Percentiles rank a stretch among this genome's conserved stretches.
Conservation (phyloP, 2,888 invertebrate species). For the Unio delphinus region DNA sequence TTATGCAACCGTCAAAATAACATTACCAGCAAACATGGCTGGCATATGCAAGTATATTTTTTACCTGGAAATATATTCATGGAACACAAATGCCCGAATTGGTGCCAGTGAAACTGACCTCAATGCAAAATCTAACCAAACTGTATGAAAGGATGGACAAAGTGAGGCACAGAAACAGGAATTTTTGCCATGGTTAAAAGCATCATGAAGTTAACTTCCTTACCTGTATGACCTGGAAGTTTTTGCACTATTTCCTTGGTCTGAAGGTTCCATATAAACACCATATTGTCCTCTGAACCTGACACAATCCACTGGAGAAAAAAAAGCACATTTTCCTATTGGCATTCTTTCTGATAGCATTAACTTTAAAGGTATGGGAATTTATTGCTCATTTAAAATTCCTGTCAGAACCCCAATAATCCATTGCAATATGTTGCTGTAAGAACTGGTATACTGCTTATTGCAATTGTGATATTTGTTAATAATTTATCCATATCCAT, state of each 20-base stretch:
- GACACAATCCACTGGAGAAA: slow-evolving; percentile 95
- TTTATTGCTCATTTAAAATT: background rate
- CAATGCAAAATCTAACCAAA: too few relatives aligned
- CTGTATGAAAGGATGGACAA: background rate
- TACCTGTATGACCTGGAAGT: slow-evolving; percentile 94
- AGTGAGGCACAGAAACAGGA: background rate
- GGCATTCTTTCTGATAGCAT: background rate
- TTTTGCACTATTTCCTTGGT: slow-evolving; percentile 99
- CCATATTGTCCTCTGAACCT: slow-evolving; percentile 99
- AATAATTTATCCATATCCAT: too few relatives aligned
- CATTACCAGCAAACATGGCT: too few relatives aligned
- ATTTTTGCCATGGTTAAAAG: background rate
- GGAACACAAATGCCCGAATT: too few relatives aligned
- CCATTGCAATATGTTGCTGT: too few relatives aligned
- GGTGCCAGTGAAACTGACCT: too few relatives aligned
- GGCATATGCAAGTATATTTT: too few relatives aligned
- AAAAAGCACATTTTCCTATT: slow-evolving; percentile 13
- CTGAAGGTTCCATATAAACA: slow-evolving; percentile 99
- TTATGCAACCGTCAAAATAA: too few relatives aligned
- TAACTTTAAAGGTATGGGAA: background rate
- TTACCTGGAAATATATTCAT: too few relatives aligned
- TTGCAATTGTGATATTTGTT: too few relatives aligned
- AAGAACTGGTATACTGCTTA: too few relatives aligned
- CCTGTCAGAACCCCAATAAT: too few relatives aligned
- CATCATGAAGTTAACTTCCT: background rate